A percentile compares a stretch with the other conserved stretches of the same genome.
Conservation (phyloP, 2,797 vertebrate species). For the Cercopithecus diana region DNA sequence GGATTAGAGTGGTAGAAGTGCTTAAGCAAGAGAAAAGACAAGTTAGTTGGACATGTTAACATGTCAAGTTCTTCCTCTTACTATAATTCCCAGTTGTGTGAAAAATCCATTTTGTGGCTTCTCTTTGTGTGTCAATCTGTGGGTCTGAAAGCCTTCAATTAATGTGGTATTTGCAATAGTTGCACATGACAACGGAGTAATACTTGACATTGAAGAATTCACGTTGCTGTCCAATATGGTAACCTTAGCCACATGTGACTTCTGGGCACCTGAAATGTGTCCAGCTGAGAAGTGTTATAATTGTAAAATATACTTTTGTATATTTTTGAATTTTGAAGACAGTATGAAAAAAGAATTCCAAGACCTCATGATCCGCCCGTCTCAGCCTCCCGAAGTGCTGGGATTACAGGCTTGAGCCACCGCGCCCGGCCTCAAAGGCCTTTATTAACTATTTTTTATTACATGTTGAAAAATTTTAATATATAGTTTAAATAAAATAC, state of each 20-base stretch:
- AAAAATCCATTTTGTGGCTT: background rate
- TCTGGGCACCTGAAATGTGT: background rate
- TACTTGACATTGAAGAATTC: background rate
- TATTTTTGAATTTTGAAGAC: background rate
- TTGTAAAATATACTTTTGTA: background rate
- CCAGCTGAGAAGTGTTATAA: background rate
- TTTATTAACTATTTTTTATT: constrained; percentile 6
- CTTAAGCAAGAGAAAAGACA: background rate
- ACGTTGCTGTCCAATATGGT: background rate
- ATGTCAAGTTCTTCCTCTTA: background rate
- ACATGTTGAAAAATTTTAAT: background rate
- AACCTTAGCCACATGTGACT: background rate
- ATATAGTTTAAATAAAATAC: constrained; percentile 10
- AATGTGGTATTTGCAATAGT: background rate
- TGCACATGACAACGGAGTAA: background rate
- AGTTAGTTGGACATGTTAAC: background rate
- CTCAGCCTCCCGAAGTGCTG: no score
- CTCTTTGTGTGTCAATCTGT: background rate
- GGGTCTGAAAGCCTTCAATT: background rate
- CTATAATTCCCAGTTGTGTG: background rate
- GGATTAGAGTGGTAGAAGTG: background rate
- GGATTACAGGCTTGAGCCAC: no score
- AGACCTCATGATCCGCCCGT: no score
- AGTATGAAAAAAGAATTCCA: background rate
- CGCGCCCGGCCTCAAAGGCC: background rate